Percentiles rank a stretch among this genome's conserved stretches.
Evolutionary conservation across 2,113 vertebrate species (phyloP).

Genomic region (Piaya cayana): DNA sequence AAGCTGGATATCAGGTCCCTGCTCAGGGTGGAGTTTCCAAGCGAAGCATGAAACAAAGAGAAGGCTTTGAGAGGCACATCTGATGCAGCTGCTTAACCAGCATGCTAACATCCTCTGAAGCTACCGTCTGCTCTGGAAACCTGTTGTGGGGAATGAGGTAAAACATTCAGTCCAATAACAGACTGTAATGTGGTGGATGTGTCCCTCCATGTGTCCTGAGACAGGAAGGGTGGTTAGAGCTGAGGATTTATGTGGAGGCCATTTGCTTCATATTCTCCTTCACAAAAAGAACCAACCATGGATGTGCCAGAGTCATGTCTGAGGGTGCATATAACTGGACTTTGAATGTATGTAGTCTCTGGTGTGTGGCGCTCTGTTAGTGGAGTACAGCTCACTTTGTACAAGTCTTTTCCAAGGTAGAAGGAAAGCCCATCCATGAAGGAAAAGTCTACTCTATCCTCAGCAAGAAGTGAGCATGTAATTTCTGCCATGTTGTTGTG

Average conservation of each 20-base stretch:
- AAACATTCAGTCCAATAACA: background rate
- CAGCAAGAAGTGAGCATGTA: fast-evolving
- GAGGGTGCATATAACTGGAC: background rate
- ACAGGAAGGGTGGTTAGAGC: too few species aligned
- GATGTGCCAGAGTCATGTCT: fast-evolving
- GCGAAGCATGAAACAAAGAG: background rate
- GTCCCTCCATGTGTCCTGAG: background rate
- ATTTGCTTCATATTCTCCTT: background rate
- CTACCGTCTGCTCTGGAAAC: background rate
- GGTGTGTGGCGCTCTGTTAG: background rate
- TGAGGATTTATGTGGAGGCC: background rate
- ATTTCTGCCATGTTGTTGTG: fast-evolving
- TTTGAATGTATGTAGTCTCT: too few species aligned
- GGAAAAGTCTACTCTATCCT: background rate
- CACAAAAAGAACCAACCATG: background rate
- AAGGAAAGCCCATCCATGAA: background rate
- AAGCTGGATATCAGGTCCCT: background rate
- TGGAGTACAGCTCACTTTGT: fast-evolving
- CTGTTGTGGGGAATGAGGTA: background rate
- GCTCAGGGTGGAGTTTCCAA: background rate
- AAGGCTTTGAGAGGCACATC: background rate
- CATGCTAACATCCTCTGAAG: background rate
- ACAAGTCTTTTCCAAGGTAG: background rate
- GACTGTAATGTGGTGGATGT: background rate
- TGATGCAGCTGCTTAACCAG: fast-evolving